Evolutionary conservation across 2,888 invertebrate species (phyloP), one percentile per base, ranked within the genome.

Genomic region (Deilephila porcellus): DNA sequence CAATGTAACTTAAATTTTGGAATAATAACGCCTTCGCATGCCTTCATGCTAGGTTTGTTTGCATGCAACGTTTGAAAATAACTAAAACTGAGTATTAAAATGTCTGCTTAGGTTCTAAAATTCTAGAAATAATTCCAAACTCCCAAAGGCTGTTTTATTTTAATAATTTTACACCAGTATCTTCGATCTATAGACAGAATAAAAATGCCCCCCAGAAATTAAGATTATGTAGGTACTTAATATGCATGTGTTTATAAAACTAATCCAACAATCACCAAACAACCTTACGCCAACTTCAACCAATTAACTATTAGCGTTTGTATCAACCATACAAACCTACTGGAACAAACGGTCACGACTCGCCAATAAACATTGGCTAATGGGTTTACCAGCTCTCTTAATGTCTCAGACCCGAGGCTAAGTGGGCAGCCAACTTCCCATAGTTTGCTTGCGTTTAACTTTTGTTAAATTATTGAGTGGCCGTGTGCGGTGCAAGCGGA

Each of bases 281-380:
- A 34, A 45, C 20, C 25, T 67, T 52, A 67, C 6, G 25, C 52
- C 17, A 52, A 52, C 52, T 52, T 20, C 25, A 52, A 67, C 20
- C 11, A 67, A 45, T 67, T 67, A 64, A 67, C 45, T 14, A 67
- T 67, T 67, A 25, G 52, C 53, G 53, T 63, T 63, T 72, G 62
- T 52, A 53, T 72, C 45, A 19, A 11, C 32, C 53, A 45, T 71
- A 62, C 32, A 34, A 32, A 63, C 63, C 56, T 37, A 63, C 53
- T 82, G 82, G 80, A 37, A 64, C 63, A n/a, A 34, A 45, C 52
- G 52, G 82, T 85, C 91, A 91, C 90, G 90, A 87, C 75, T 77
- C 25, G 62, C 84, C 87, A 85, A 90, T 91, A 91, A 90, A 90
- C 88, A 88, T 88, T 81, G 81, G 81, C 84, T 88, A 89, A 91